Conservation (phyloP, 1,140 invertebrate genomes). For the Procambarus virginalis region DNA sequence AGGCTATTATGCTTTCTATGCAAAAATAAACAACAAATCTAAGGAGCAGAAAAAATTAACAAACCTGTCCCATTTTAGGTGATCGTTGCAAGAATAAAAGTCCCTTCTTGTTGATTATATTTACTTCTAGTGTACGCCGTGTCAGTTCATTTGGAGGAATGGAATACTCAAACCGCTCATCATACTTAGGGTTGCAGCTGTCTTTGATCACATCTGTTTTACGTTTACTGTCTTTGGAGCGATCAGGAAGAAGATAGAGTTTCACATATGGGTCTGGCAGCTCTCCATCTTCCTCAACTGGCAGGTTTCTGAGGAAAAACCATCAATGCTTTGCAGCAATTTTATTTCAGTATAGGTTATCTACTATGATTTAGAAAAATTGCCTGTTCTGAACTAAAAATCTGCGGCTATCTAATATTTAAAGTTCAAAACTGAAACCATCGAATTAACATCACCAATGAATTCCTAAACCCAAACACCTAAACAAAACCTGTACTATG, state of each 20-base stretch:
- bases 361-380: no score
- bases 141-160: constrained; percentile 81
- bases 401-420: no score
- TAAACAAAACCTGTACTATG: no score
- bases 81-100: constrained; percentile 78
- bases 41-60: not conserved
- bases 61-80: constrained; percentile 87
- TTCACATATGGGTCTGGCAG: constrained; percentile 97
- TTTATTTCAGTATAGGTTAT: no score
- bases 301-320: constrained; percentile 80
- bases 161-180: constrained; percentile 91
- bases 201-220: constrained; percentile 88
- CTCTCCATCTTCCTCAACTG: constrained; percentile 87
- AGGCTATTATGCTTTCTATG: no score
- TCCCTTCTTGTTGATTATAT: constrained; percentile 86
- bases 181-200: constrained; percentile 91
- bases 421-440: no score
- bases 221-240: constrained; percentile 89
- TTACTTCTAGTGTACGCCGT: constrained; percentile 84
- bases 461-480: no score
- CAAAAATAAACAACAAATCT: no score
- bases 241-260: constrained; percentile 91
- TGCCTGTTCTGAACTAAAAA: no score
- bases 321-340: no score
- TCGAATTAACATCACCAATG: no score